Conservation (phyloP, 2,888 invertebrate species). For the Eristalis pertinax region DNA sequence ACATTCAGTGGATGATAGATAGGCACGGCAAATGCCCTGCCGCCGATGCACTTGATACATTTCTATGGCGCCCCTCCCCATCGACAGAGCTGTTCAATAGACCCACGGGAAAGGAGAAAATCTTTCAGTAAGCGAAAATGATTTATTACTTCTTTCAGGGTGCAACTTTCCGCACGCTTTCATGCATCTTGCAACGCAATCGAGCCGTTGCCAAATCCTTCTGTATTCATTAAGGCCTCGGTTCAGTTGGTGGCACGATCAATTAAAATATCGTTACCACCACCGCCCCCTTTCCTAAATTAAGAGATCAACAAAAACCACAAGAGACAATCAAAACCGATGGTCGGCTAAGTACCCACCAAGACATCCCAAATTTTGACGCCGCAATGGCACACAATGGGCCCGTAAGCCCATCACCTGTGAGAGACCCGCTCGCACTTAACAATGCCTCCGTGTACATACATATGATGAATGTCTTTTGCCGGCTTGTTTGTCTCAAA, state of each 20-base stretch:
- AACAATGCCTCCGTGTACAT: slow-evolving; percentile 8
- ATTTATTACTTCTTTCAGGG: slow-evolving; percentile 30
- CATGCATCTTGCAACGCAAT: slow-evolving; percentile 13
- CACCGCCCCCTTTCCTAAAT: slow-evolving; percentile 24
- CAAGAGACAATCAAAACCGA: slow-evolving; percentile 47
- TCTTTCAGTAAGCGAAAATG: slow-evolving; percentile 23
- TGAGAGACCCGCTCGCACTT: slow-evolving; percentile 2
- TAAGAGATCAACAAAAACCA: slow-evolving; percentile 29
- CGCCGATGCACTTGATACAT: neutral
- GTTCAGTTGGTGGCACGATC: slow-evolving; percentile 7
- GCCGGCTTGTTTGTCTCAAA: slow-evolving; percentile 25
- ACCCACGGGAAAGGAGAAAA: neutral
- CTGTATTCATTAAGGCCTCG: slow-evolving; percentile 24
- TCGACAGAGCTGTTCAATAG: neutral
- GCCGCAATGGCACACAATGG: slow-evolving; percentile 9
- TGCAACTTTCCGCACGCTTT: slow-evolving; percentile 40
- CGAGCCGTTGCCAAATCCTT: slow-evolving; percentile 23
- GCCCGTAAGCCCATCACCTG: neutral
- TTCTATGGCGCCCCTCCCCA: neutral
- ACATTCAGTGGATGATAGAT: neutral
- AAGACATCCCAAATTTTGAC: slow-evolving; percentile 39
- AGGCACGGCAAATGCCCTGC: neutral
- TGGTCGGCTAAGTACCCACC: slow-evolving; percentile 48
- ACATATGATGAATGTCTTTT: slow-evolving; percentile 28
- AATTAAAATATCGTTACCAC: slow-evolving; percentile 45